A percentile compares a stretch with the other conserved stretches of the same genome.
Conservation (phyloP, 2,888 invertebrate genomes). For the Thysanoteuthis rhombus region DNA sequence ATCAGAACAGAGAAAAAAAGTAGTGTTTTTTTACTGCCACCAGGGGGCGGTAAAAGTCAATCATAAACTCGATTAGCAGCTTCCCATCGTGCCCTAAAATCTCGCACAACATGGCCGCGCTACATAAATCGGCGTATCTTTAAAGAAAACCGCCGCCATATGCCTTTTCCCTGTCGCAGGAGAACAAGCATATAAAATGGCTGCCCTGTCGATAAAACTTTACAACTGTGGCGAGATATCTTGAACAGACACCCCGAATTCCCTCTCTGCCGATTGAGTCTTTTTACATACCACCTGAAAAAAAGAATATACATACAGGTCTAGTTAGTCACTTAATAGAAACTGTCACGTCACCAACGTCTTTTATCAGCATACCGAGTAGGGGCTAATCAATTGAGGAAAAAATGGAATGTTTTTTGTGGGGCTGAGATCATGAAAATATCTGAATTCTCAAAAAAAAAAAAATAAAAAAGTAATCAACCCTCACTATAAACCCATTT, state of each 20-base stretch:
- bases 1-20: background rate
- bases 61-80: background rate
- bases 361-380: too few species aligned
- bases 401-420: too few species aligned
- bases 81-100: background rate
- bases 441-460: too few species aligned
- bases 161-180: background rate
- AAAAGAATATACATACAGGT: too few species aligned
- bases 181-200: background rate
- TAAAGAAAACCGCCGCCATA: background rate
- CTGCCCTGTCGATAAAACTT: background rate
- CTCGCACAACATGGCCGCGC: background rate
- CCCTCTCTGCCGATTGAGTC: background rate
- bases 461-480: too few species aligned
- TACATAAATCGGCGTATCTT: background rate
- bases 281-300: background rate
- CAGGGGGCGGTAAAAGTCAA: constrained; percentile 12
- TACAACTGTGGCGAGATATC: background rate
- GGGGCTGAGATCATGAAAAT: too few species aligned
- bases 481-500: too few species aligned
- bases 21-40: background rate
- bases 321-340: too few species aligned
- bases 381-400: too few species aligned
- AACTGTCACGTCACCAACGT: too few species aligned
- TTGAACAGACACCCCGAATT: background rate